A percentile compares a stretch with the other conserved stretches of the same genome.
These are phyloP conservation scores for Leucania comma DNA, from an alignment of 2,888 invertebrate genomes.

Conservation along the genomic window DNA sequence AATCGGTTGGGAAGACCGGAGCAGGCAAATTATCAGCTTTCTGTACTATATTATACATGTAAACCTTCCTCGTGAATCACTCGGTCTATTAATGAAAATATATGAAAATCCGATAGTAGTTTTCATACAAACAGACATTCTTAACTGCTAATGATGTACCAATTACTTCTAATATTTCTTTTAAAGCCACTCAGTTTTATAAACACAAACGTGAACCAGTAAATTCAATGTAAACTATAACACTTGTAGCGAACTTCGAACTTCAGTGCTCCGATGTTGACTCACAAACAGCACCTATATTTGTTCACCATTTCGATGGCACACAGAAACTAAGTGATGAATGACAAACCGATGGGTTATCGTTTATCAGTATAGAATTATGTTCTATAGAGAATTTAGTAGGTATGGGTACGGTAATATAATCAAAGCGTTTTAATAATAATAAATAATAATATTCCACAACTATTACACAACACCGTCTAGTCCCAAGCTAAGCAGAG, in stretches of 20 bases:
- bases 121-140: no score
- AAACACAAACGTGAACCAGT: constrained; percentile 23
- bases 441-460: no score
- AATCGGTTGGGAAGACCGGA: no score
- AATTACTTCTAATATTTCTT: background rate
- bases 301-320: constrained; percentile 23
- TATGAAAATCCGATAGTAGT: no score
- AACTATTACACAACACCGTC: no score
- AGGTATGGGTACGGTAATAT: background rate
- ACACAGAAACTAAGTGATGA: constrained; percentile 43
- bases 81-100: no score
- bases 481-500: no score
- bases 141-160: no score
- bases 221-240: constrained; percentile 38
- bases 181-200: constrained; percentile 12
- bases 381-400: constrained; percentile 10
- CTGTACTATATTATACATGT: no score
- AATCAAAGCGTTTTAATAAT: constrained; percentile 5
- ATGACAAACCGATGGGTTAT: constrained; percentile 33
- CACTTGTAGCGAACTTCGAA: constrained; percentile 43
- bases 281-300: constrained; percentile 46
- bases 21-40: no score
- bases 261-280: constrained; percentile 42
- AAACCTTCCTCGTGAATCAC: no score
- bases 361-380: constrained; percentile 36